phyloP scores from a whole-genome alignment of 2,113 vertebrate species.

The Typhlomys cinereus region DNA sequence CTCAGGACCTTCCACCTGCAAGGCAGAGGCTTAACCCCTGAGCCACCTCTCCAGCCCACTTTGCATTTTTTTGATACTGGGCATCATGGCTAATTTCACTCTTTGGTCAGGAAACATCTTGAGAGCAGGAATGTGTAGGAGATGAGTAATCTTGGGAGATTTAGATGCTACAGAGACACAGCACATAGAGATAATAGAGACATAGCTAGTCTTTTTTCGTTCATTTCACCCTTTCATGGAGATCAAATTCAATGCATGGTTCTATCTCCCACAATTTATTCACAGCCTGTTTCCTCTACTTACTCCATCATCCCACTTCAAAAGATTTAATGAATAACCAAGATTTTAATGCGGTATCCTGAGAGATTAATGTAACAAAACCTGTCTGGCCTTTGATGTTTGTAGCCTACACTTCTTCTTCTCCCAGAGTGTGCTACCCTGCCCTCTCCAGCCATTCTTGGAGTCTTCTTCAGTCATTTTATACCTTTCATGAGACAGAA shows the following conservation, averaged over 20 bases:
- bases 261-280: not conserved
- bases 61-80: not conserved
- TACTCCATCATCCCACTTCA: not conserved
- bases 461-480: not conserved
- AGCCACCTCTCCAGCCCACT: no score
- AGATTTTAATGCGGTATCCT: not conserved
- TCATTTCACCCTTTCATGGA: not conserved
- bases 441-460: not conserved
- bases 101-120: not conserved
- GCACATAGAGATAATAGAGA: not conserved
- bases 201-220: not conserved
- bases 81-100: constrained; percentile 20
- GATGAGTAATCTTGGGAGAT: not conserved
- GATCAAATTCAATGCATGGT: not conserved
- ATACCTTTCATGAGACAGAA: not conserved
- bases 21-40: no score
- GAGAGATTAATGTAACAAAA: not conserved
- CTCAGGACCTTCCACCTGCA: no score
- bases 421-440: not conserved
- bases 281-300: not conserved
- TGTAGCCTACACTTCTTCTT: not conserved
- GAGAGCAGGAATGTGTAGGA: not conserved
- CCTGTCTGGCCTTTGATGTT: no score
- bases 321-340: not conserved
- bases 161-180: not conserved